Evolutionary conservation across 2,113 vertebrate species (phyloP), one percentile per base, ranked within the genome.

Genomic region (Forbesichthys papilliferus): DNA sequence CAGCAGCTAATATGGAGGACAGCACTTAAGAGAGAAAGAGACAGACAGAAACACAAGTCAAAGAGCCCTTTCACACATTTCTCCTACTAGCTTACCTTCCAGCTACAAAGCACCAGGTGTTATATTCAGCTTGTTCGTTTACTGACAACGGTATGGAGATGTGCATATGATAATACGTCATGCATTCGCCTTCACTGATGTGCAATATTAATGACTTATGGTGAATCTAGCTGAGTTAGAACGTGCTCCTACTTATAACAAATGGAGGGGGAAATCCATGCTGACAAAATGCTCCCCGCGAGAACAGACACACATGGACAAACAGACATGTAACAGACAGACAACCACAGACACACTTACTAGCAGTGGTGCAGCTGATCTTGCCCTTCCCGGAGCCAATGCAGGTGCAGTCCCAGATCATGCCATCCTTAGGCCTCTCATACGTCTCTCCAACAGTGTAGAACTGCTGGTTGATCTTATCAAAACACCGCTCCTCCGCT

Each of bases 341-440:
- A 56, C 53, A 66, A 14, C 46, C 34, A 57, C n/a, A 57, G 16
- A 14, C 12, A 53, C 48, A 85, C 84, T 76, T 82, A 90, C 87
- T 89, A 87, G 94, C 96, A 68, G 88, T 88, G 55, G 88, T 91
- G 81, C 87, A 90, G 77, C 90, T 91, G 73, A 89, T 88, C 64
- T 89, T 89, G 20, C 86, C 96, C 66, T 91, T 92, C 9, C 95
- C 95, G 9, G 95, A 98, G 48, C 98, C 97, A 3, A 99, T 97
- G 56, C 97, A 99, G 59, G 97, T 99, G 89, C 98, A 99, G 89
- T 99, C 98, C 98, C 98, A 99, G 84, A 97, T 99, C 96, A 99
- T 98, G 78, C 90, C 86, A 34, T 99, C 97, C 82, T 96, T 99
- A 8, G 97, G 95, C 34, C 97, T 95, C 86, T 99, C 97, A 0